Evolutionary conservation across 2,888 invertebrate species (phyloP).

Genomic region (Oxycera nigricornis): DNA sequence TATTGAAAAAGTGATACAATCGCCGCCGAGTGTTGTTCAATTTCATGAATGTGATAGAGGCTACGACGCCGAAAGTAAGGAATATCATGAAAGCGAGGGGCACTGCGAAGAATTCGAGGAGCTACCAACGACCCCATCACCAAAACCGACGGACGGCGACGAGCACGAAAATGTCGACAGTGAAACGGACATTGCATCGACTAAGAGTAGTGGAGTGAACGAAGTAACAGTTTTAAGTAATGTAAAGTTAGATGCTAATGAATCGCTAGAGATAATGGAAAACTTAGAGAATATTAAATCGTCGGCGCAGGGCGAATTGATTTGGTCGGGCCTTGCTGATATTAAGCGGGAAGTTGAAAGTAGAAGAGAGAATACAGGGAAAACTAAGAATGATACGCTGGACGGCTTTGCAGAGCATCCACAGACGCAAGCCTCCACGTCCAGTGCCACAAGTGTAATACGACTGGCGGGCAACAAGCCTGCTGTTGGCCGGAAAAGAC

Average conservation of each 20-base stretch:
- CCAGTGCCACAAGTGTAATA: constrained; percentile 59
- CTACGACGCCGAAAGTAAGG: constrained; percentile 12
- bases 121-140: constrained; percentile 25
- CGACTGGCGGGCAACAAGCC: constrained; percentile 54
- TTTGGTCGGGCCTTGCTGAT: constrained; percentile 40
- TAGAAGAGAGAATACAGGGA: constrained; percentile 10
- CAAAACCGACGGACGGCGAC: constrained; percentile 27
- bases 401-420: constrained; percentile 44
- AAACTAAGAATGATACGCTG: neutral
- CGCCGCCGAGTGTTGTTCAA: constrained; percentile 60
- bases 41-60: constrained; percentile 54
- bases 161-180: neutral
- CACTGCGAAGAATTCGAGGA: constrained; percentile 52
- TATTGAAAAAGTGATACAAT: constrained; percentile 61
- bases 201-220: constrained; percentile 31
- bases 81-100: constrained; percentile 45
- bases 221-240: constrained; percentile 61
- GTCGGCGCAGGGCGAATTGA: constrained; percentile 24
- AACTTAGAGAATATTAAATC: constrained; percentile 57
- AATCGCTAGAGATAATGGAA: constrained; percentile 59
- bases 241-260: constrained; percentile 60
- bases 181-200: neutral
- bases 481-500: neutral
- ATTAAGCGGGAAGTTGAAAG: constrained; percentile 26
- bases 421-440: constrained; percentile 40